phyloP scores from a whole-genome alignment of 1,140 invertebrate genomes.

The Carposina sasakii region DNA sequence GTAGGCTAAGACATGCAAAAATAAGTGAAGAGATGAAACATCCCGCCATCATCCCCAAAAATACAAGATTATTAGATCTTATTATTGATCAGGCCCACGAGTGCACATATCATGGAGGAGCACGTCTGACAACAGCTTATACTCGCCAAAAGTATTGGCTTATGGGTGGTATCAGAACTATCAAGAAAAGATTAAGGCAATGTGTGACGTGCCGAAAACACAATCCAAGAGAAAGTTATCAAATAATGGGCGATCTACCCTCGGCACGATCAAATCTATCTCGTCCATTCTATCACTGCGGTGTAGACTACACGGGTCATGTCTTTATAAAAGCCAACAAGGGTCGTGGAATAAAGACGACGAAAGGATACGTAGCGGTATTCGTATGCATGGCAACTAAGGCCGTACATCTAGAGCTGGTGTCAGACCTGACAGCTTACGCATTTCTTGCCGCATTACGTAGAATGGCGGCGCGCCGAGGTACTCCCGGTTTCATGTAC shows the following conservation, averaged over 20 bases:
- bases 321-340: conserved; percentile 34
- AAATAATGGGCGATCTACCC: conserved; percentile 48
- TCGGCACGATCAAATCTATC: conserved; percentile 19
- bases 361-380: conserved; percentile 53
- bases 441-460: conserved; percentile 26
- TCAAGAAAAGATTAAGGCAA: neutral
- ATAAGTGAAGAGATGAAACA: conserved; percentile 34
- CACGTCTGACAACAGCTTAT: conserved; percentile 19
- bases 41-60: conserved; percentile 21
- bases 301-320: conserved; percentile 54
- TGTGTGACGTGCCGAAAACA: conserved; percentile 24
- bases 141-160: conserved; percentile 27
- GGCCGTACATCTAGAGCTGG: conserved; percentile 45
- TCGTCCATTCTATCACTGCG: conserved; percentile 41
- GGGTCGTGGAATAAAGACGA: conserved; percentile 26
- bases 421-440: conserved; percentile 24
- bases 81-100: conserved; percentile 31
- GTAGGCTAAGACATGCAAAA: conserved; percentile 32
- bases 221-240: conserved; percentile 5
- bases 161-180: neutral
- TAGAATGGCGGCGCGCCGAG: conserved; percentile 30
- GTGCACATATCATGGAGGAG: conserved; percentile 28
- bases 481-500: conserved; percentile 2
- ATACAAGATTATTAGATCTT: conserved; percentile 8
- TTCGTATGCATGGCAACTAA: conserved; percentile 58